Conservation (phyloP, 1,140 invertebrate species). For the Zaprionus africanus region DNA sequence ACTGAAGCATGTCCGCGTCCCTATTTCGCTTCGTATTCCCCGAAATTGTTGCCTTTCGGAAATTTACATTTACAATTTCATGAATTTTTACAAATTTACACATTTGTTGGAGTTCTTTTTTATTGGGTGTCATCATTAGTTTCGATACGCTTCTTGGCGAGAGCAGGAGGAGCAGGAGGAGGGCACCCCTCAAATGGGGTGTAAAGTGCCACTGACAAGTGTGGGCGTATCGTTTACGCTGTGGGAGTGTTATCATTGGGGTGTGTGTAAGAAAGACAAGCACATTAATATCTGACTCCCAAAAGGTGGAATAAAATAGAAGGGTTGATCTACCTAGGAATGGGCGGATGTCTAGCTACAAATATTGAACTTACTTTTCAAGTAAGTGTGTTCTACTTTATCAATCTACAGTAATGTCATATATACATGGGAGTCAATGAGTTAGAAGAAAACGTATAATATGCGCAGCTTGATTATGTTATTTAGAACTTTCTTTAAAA, state of each 20-base stretch:
- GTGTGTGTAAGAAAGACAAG: slow-evolving; percentile 5
- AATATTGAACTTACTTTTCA: too few species aligned
- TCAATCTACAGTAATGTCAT: too few species aligned
- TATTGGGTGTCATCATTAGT: slow-evolving; percentile 82
- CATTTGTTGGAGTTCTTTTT: slow-evolving; percentile 72
- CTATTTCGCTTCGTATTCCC: slow-evolving; percentile 22
- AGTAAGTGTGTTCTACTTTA: too few species aligned
- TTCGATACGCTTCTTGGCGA: slow-evolving; percentile 50
- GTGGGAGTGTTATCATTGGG: slow-evolving; percentile 49
- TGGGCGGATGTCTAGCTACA: neutral
- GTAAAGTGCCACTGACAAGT: slow-evolving; percentile 51
- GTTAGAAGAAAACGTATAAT: too few species aligned
- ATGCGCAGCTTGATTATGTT: too few species aligned
- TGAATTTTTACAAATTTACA: slow-evolving; percentile 75
- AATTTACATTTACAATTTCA: slow-evolving; percentile 70
- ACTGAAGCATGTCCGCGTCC: slow-evolving; percentile 45
- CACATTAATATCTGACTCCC: neutral
- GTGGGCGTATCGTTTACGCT: slow-evolving; percentile 68
- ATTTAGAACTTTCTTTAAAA: neutral
- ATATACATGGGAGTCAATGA: too few species aligned
- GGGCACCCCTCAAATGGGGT: slow-evolving; percentile 22
- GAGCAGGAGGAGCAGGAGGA: neutral
- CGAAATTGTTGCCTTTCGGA: slow-evolving; percentile 7
- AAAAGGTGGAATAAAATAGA: neutral
- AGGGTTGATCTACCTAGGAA: neutral